Base-by-base conservation (phyloP, 2,113 vertebrate species). In the Tricholaema leucomelas region DNA sequence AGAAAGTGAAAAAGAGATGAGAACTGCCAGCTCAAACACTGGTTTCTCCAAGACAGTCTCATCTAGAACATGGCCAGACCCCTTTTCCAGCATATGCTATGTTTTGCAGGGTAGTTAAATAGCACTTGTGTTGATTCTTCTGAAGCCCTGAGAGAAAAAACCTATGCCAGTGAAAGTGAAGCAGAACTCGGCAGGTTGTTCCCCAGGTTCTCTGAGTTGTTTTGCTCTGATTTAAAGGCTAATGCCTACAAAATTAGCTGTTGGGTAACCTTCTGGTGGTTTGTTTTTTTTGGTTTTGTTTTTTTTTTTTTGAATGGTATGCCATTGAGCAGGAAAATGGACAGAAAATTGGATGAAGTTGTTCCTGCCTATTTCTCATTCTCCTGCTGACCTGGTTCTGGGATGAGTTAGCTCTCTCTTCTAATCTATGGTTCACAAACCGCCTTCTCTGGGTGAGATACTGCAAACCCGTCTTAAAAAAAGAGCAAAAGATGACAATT, bases 181-280 rank as follows among this genome's bases (percentile, higher is more conserved):
- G 52, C 56, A 86, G 91, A 91, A 90, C 73, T 71, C 5, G 0
- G 64, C 50, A 91, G 63, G 71, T 72, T 5, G 0, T 74, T 93
- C 55, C 86, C 55, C 46, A 77, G 81, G 52, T 93, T 87, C 74
- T 92, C 44, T 4, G 42, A 82, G 60, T 87, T 91, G 77, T 17
- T 91, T 88, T 92, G 33, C 55, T 93, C 66, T 91, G 63, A 81
- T 82, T 95, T 93, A 91, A 90, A 91, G 83, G 66, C 91, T 95
- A 94, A 95, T 88, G 54, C 27, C 71, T 85, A 33, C 42, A 77
- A 88, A 93, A 93, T 89, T 90, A 91, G 36, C 58, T 3, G 2
- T 4, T 77, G 74, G 85, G 71, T 66, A 94, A 91, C 59, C 90
- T 93, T 93, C 33, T 70, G 55, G 44, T 81, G 74, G n/a, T n/a